phyloP scores from a whole-genome alignment of 2,113 vertebrate genomes.

The Nothocercus julius region DNA sequence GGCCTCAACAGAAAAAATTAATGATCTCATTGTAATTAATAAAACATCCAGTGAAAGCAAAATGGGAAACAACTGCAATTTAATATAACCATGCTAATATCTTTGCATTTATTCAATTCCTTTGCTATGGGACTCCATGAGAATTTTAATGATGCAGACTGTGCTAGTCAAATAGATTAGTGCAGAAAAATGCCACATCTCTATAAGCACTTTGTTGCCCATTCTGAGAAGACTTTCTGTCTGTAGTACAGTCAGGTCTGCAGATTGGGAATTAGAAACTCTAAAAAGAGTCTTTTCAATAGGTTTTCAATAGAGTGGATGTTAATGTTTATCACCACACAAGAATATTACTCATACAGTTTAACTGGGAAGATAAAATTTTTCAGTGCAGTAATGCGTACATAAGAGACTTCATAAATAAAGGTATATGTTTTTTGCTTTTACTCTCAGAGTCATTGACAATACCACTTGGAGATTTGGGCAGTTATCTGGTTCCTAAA shows the following conservation, averaged over 20 bases:
- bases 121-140: neutral
- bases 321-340: constrained; percentile 27
- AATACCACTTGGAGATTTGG: neutral
- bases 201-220: neutral
- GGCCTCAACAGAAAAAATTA: constrained; percentile 20
- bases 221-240: neutral
- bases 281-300: neutral
- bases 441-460: neutral
- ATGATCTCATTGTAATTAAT: constrained; percentile 57
- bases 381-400: neutral
- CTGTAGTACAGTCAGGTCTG: neutral
- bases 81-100: constrained; percentile 7
- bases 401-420: neutral
- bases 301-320: neutral
- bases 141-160: constrained; percentile 32
- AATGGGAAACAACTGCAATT: constrained; percentile 19
- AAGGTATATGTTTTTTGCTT: neutral
- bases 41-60: constrained; percentile 53
- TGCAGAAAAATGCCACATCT: constrained; percentile 11
- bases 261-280: neutral
- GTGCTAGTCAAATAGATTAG: constrained; percentile 14
- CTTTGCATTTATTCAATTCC: constrained; percentile 13
- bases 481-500: neutral
- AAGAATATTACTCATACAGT: neutral
- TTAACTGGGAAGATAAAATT: constrained; percentile 16